Conservation (phyloP, 2,797 vertebrate species). For the Parauchenoglanis punctatus region DNA sequence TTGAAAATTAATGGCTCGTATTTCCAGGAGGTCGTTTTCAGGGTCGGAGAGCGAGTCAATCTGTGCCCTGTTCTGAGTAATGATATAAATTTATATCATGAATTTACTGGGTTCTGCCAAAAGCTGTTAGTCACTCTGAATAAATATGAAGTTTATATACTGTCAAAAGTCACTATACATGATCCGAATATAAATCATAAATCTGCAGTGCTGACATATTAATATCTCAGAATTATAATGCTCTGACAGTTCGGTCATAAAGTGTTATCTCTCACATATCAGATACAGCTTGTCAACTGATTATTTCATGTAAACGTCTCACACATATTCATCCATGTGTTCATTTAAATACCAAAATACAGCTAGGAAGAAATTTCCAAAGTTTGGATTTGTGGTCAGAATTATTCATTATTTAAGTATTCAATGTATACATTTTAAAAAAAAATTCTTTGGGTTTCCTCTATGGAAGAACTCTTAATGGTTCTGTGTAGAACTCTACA, state of each 20-base stretch:
- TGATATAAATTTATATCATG: background rate
- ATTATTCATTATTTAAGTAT: background rate
- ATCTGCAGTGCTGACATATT: background rate
- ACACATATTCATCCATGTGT: background rate
- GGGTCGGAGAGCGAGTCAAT: background rate
- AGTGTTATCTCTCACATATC: background rate
- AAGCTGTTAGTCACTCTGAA: background rate
- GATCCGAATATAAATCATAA: background rate
- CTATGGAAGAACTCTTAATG: background rate
- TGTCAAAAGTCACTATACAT: no score
- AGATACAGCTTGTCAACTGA: background rate
- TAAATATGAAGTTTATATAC: background rate
- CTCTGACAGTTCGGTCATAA: background rate
- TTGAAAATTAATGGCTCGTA: conserved; percentile 4
- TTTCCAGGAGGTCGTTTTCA: background rate
- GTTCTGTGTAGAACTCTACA: background rate
- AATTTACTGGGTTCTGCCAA: background rate
- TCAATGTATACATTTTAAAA: background rate
- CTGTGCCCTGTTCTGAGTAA: conserved; percentile 4
- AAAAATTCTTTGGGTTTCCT: background rate
- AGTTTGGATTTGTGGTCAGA: background rate
- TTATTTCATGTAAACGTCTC: no score
- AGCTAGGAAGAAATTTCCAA: background rate
- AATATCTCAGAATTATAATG: background rate
- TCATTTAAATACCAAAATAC: background rate